These are phyloP conservation scores for Beris chalybata DNA, from an alignment of 2,888 invertebrate genomes.

Conservation along the genomic window DNA sequence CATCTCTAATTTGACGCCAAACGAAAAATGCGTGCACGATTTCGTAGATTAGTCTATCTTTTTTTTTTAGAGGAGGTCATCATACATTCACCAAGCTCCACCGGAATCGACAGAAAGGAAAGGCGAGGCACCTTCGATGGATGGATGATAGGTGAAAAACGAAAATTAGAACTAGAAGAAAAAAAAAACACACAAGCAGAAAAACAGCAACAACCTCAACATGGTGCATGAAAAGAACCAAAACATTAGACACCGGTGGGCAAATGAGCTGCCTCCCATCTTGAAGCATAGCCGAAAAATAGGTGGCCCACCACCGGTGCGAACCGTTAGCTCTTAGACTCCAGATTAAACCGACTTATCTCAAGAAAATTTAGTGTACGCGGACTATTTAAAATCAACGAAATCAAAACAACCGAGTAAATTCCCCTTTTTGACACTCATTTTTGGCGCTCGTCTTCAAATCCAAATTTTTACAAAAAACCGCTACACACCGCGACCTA, in stretches of 20 bases:
- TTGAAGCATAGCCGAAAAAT: constrained; percentile 3
- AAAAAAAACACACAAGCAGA: too few relatives aligned
- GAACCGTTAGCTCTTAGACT: constrained; percentile 30
- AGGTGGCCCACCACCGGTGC: constrained; percentile 6
- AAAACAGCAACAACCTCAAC: constrained; percentile 11
- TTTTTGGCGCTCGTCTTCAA: constrained; percentile 13
- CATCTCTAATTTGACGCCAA: constrained; percentile 32
- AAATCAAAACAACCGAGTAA: constrained; percentile 6
- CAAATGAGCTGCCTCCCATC: constrained; percentile 7
- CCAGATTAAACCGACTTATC: constrained; percentile 27
- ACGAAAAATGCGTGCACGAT: constrained; percentile 37
- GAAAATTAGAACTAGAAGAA: too few relatives aligned
- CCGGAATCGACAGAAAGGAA: too few relatives aligned
- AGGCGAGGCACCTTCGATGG: too few relatives aligned
- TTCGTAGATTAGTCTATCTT: constrained; percentile 29
- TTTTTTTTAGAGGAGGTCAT: too few relatives aligned
- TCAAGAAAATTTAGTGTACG: constrained; percentile 10
- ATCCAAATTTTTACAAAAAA: constrained; percentile 2
- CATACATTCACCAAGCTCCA: too few relatives aligned
- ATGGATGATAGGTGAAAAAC: too few relatives aligned
- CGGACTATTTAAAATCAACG: constrained; percentile 12
- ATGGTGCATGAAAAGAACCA: constrained; percentile 12
- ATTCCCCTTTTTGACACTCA: constrained; percentile 19
- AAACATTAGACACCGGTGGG: constrained; percentile 11
- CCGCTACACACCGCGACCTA: constrained; percentile 21